A percentile compares a stretch with the other conserved stretches of the same genome.
Conservation (phyloP, 2,113 vertebrate species). For the Athene noctua region DNA sequence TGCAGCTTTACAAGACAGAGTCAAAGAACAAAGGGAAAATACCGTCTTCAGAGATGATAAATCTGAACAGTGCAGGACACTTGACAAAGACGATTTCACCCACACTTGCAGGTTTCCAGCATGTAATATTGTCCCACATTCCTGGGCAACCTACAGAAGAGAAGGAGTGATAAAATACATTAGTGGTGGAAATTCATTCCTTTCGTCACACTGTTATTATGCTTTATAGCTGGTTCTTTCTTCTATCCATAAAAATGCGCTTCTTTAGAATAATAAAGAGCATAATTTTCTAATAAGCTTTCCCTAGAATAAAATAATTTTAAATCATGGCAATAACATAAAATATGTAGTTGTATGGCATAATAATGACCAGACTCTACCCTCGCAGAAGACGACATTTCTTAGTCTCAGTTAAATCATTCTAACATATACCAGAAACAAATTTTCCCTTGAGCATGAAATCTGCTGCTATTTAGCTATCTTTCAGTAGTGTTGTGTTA, state of each 20-base stretch:
- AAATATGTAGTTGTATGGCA: background rate
- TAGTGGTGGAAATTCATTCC: background rate
- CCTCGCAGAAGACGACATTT: background rate
- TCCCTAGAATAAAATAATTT: background rate
- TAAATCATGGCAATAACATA: background rate
- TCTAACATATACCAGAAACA: background rate
- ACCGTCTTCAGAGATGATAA: slow-evolving; percentile 90
- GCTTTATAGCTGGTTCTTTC: background rate
- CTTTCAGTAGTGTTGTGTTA: background rate
- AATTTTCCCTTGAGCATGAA: background rate
- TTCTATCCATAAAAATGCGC: background rate
- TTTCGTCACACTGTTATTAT: background rate
- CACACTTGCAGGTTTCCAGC: slow-evolving; percentile 86
- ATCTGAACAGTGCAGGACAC: slow-evolving; percentile 88
- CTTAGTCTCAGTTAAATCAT: background rate
- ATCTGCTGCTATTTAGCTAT: background rate
- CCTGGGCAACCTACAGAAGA: slow-evolving; percentile 81
- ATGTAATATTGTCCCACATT: slow-evolving; percentile 97
- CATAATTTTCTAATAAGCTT: background rate
- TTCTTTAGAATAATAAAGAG: background rate
- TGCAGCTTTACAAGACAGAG: background rate
- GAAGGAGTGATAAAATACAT: background rate
- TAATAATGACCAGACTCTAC: background rate
- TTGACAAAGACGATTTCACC: slow-evolving; percentile 87
- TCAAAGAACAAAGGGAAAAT: background rate